phyloP scores from a whole-genome alignment of 1,140 invertebrate genomes.

The Lordiphosa stackelbergi region DNA sequence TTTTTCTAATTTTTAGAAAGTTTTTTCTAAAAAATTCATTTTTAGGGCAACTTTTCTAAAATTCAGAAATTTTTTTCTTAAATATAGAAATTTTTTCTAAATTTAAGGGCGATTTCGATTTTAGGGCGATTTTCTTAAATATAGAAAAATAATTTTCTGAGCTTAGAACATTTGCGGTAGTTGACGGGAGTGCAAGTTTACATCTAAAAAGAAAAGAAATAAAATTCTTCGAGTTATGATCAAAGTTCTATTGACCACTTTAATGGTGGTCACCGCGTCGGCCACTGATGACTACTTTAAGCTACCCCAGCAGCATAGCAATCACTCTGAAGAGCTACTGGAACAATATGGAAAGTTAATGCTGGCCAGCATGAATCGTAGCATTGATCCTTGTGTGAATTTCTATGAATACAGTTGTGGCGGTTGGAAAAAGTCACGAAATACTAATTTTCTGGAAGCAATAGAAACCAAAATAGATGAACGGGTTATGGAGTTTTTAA shows the following conservation, averaged over 20 bases:
- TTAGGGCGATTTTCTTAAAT: too few relatives aligned
- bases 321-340: slow-evolving; percentile 54
- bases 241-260: slow-evolving; percentile 42
- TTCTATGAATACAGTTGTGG: slow-evolving; percentile 85
- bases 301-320: slow-evolving; percentile 20
- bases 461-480: slow-evolving; percentile 60
- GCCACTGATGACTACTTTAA: slow-evolving; percentile 39
- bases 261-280: slow-evolving; percentile 21
- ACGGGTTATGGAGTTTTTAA: slow-evolving; percentile 38
- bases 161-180: slow-evolving; percentile 64
- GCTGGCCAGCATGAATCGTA: slow-evolving; percentile 55
- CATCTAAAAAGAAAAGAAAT: slow-evolving; percentile 1
- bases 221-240: slow-evolving; percentile 25
- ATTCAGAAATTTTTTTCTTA: too few relatives aligned
- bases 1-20: too few relatives aligned
- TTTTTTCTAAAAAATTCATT: too few relatives aligned
- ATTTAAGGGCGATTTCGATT: too few relatives aligned
- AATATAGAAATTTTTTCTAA: too few relatives aligned
- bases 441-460: slow-evolving; percentile 48
- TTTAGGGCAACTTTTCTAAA: too few relatives aligned
- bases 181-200: slow-evolving; percentile 28
- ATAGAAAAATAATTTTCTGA: too few relatives aligned
- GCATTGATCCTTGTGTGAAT: slow-evolving; percentile 84
- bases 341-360: slow-evolving; percentile 56
- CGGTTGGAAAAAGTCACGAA: slow-evolving; percentile 78